phyloP scores from a whole-genome alignment of 2,888 invertebrate species.

The Lasioglossum malachurum region DNA sequence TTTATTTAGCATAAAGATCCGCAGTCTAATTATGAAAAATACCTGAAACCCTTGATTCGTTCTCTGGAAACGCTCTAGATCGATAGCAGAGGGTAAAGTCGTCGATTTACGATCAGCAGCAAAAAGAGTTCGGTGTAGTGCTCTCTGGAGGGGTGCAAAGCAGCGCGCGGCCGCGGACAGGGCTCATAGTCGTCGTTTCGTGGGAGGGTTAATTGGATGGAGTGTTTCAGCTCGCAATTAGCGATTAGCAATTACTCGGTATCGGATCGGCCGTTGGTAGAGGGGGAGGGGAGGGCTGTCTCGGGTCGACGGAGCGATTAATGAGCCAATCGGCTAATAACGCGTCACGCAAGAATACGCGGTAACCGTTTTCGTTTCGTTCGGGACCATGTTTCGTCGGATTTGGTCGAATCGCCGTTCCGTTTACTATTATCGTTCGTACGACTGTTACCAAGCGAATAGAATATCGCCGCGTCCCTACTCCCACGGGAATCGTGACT shows the following conservation, averaged over 20 bases:
- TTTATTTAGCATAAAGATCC: too few relatives aligned
- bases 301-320: constrained; percentile 83
- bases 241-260: constrained; percentile 84
- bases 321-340: constrained; percentile 84
- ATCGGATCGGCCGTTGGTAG: constrained; percentile 54
- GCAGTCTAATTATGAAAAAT: background rate
- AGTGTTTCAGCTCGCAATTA: constrained; percentile 83
- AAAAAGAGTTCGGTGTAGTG: background rate
- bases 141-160: background rate
- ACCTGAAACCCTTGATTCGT: background rate
- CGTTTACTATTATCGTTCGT: background rate
- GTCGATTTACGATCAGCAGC: constrained; percentile 18
- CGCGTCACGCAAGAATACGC: constrained; percentile 83
- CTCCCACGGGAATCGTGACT: constrained; percentile 65
- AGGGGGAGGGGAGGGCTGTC: constrained; percentile 74
- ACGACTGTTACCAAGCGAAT: background rate
- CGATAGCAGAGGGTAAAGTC: constrained; percentile 26
- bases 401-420: background rate
- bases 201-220: constrained; percentile 81
- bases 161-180: background rate
- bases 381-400: background rate
- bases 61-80: background rate
- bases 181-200: constrained; percentile 15
- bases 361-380: constrained; percentile 67
- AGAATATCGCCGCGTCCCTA: constrained; percentile 48